Base-by-base conservation (phyloP, 2,888 invertebrate species). In the Gastrophysa polygoni region DNA sequence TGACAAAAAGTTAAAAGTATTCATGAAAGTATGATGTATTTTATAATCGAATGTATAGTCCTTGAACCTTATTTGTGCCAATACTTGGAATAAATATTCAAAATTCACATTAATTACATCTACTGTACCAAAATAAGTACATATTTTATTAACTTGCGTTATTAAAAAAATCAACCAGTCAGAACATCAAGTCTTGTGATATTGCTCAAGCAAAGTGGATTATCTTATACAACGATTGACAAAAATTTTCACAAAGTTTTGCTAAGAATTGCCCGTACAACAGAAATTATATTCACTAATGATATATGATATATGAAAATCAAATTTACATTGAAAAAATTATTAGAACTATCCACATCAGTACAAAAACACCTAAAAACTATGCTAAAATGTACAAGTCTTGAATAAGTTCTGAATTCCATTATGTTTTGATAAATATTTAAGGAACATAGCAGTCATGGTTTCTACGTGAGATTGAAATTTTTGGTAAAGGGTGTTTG, bases 381-480 rank as follows among this genome's bases (percentile, higher is more conserved):
- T 38, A 61, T 47, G 51, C 59, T 61, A 59, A 67, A 65, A 61
- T 61, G 32, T 68, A 65, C 59, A 66, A 58, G 54, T 63, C 46
- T 56, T 34, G 44, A 50, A 51, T 61, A 54, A 43, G 49, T 48
- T 64, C 58, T 57, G 48, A 59, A 63, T 63, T 43, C 49, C 56
- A 62, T 51, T 50, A 61, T 58, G 18, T 49, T 59, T 58, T 51
- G 54, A 44, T 44, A 64, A 58, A 10, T 64, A 57, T 57, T 58
- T 59, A 66, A 69, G 69, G 68, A 69, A 69, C 69, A 57, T 62
- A 68, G 63, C 68, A 68, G 69, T 69, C 69, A 68, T 69, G 69
- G 69, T 68, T 64, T 59, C 63, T 63, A 57, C 50, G 56, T 58
- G 68, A 68, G 68, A 66, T 66, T 66, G 47, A 61, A 57, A 58